Base-by-base conservation (phyloP, 2,797 vertebrate species). In the Micropoecilia bifurca region DNA sequence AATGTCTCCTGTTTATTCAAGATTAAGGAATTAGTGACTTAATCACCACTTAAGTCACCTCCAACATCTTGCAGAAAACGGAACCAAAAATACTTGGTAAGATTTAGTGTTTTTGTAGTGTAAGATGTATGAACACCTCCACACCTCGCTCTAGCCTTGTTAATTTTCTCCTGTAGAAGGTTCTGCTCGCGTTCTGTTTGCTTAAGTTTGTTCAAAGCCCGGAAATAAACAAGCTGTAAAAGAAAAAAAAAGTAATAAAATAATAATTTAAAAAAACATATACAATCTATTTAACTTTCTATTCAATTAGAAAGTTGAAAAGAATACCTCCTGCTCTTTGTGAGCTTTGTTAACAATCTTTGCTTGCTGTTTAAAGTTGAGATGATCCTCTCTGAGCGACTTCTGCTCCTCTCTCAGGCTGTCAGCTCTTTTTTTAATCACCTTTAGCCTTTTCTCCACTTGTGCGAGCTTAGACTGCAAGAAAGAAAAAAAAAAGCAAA, bases 151-250 rank as follows among this genome's bases (percentile, higher is more conserved):
- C 76, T 85, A 28, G 84, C 80, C 78, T 86, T 90, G 77, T 82
- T 80, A 4, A 91, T 90, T 88, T 91, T 93, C 81, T 94, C 92
- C 77, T 83, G 86, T 6, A 95, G 90, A 82, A 94, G 89, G 43
- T 81, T 87, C 80, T 93, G 92, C n/a, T 95, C 93, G 79, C 84
- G 88, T 61, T 94, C 90, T 3, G 92, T 89, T 71, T 93, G 92
- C 71, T 91, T 94, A 61, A 93, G 78, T 87, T 94, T 95, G 88
- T 93, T 95, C 76, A 92, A 77, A 75, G 91, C 93, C 46, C 85
- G 80, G 13, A 87, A 85, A 75, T 88, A 91, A 84, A 89, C 83
- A 2, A 90, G 79, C 91, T 92, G 45, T 1, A 3, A 43, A 13
- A 41, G 57, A 66, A 47, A 50, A 14, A 39, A 73, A 53, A 48